Conservation (phyloP, 2,888 invertebrate species). For the Caradrina clavipalpis region DNA sequence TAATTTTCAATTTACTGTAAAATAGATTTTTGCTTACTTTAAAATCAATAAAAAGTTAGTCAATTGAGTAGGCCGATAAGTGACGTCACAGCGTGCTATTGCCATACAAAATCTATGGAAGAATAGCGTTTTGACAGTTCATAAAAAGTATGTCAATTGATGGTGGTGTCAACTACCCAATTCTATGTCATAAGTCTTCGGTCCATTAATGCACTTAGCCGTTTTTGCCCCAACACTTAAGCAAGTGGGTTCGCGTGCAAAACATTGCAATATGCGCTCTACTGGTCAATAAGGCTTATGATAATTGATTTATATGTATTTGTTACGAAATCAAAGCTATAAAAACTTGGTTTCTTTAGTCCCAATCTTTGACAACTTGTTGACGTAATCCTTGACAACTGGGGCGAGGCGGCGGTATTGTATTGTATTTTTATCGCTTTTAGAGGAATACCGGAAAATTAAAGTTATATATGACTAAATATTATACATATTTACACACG, state of each 20-base stretch:
- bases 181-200: constrained; percentile 26
- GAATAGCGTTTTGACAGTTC: no score
- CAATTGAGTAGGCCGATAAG: no score
- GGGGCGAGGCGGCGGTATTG: no score
- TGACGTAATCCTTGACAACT: constrained; percentile 17
- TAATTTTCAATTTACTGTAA: no score
- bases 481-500: no score
- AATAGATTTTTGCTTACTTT: no score
- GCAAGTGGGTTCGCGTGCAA: constrained; percentile 57
- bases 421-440: background rate
- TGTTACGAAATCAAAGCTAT: constrained; percentile 48
- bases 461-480: background rate
- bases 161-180: no score
- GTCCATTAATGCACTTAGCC: constrained; percentile 14
- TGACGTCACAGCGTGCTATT: no score
- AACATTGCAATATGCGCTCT: constrained; percentile 58
- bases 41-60: no score
- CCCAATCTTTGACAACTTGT: constrained; percentile 12
- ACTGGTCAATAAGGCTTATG: constrained; percentile 54
- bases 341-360: constrained; percentile 32
- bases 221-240: constrained; percentile 45
- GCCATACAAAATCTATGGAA: no score
- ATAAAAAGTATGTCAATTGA: no score
- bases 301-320: constrained; percentile 56
- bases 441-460: background rate